A percentile compares a stretch with the other conserved stretches of the same genome.
These are phyloP conservation scores for Nerophis lumbriciformis DNA, from an alignment of 2,113 vertebrate species.

Conservation along the genomic window DNA sequence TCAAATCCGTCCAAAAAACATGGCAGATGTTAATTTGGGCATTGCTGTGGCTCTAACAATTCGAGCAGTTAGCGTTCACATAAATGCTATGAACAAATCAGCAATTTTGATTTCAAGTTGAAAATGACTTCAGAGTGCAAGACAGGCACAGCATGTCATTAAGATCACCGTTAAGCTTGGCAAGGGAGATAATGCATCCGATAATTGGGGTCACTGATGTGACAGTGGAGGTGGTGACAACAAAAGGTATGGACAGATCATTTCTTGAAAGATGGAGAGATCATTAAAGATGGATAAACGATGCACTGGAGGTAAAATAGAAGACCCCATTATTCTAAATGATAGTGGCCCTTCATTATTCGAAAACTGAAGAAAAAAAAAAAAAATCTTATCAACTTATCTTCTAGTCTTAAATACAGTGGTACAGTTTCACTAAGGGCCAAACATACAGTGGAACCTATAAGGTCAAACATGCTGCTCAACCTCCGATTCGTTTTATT, in stretches of 20 bases:
- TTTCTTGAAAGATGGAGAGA: conserved; percentile 21
- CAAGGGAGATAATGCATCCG: conserved; percentile 17
- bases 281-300: conserved; percentile 26
- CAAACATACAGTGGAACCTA: too few species aligned
- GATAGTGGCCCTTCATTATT: neutral
- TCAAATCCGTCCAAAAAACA: neutral
- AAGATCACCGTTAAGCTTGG: conserved; percentile 18
- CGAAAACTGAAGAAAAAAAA: too few species aligned
- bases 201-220: conserved; percentile 23
- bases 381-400: too few species aligned
- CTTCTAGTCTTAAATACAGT: too few species aligned
- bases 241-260: conserved; percentile 25
- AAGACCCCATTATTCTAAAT: neutral
- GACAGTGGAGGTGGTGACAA: conserved; percentile 24
- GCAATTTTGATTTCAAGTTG: conserved; percentile 2
- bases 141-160: conserved; percentile 12
- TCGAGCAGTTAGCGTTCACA: neutral
- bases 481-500: too few species aligned
- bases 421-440: too few species aligned
- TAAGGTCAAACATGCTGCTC: too few species aligned
- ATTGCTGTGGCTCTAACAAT: neutral
- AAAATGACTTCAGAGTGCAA: conserved; percentile 3
- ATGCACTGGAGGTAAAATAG: neutral
- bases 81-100: neutral
- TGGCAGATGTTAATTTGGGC: neutral